Evolutionary conservation across 1,140 invertebrate genomes (phyloP).

Genomic region (Euura saliciscinereae): DNA sequence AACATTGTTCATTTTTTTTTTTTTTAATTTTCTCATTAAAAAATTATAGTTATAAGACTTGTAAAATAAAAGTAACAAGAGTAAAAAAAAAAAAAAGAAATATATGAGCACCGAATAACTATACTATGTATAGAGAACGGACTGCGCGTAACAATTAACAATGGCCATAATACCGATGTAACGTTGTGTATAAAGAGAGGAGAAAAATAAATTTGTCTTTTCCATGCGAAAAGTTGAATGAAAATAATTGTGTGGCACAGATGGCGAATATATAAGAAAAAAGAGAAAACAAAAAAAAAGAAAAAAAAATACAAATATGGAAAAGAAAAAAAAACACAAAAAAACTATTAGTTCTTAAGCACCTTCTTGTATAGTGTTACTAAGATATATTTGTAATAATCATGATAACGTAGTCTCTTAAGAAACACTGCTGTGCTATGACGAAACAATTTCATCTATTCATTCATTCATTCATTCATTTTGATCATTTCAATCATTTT

Average conservation of each 20-base stretch:
- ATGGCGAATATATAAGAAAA: slow-evolving; percentile 10
- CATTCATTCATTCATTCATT: background rate
- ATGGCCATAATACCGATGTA: slow-evolving; percentile 47
- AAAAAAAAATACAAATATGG: slow-evolving; percentile 1
- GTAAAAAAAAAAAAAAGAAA: background rate
- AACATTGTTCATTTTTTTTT: no score
- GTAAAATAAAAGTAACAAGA: background rate
- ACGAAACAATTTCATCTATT: background rate
- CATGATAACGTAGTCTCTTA: background rate
- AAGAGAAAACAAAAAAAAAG: slow-evolving; percentile 8
- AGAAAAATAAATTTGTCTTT: background rate
- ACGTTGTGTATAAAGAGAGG: slow-evolving; percentile 17
- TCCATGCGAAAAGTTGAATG: slow-evolving; percentile 9
- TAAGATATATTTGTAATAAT: slow-evolving; percentile 22
- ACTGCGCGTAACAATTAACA: slow-evolving; percentile 20
- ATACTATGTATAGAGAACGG: no score
- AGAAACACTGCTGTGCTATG: background rate
- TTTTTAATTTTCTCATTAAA: no score
- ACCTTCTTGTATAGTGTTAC: slow-evolving; percentile 32
- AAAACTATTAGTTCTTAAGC: slow-evolving; percentile 37
- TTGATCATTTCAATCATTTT: no score
- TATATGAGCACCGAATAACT: no score
- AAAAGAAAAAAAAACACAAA: slow-evolving; percentile 26
- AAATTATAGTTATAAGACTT: no score
- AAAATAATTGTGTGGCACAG: background rate